Conservation (phyloP, 2,797 vertebrate species). For the Discoglossus pictus region DNA sequence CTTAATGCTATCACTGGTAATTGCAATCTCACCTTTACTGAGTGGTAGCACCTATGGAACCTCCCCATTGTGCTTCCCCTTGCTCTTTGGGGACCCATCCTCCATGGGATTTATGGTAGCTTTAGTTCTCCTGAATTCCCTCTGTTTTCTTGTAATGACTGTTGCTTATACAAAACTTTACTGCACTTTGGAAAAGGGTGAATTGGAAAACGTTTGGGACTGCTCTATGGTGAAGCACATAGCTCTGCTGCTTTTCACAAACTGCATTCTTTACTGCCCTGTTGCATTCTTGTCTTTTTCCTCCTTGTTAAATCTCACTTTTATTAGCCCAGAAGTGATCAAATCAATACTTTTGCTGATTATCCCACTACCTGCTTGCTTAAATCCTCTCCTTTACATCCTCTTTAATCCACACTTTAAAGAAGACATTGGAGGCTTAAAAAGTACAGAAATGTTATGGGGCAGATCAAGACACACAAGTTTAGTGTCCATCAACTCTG, state of each 20-base stretch:
- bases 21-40: conserved; percentile 78
- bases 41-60: conserved; percentile 69
- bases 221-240: conserved; percentile 84
- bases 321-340: conserved; percentile 80
- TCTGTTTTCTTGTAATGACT: conserved; percentile 90
- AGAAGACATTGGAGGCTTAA: conserved; percentile 78
- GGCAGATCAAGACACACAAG: conserved; percentile 68
- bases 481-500: conserved; percentile 72
- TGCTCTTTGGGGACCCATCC: conserved; percentile 75
- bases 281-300: conserved; percentile 88
- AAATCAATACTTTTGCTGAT: conserved; percentile 86
- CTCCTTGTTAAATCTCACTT: conserved; percentile 79
- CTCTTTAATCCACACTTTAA: conserved; percentile 88
- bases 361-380: conserved; percentile 83
- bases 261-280: conserved; percentile 89
- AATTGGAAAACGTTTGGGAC: conserved; percentile 75
- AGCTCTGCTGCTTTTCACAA: conserved; percentile 86
- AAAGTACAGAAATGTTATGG: conserved; percentile 67
- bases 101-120: conserved; percentile 77
- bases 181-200: conserved; percentile 76
- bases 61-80: conserved; percentile 83
- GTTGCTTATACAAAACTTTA: conserved; percentile 84
- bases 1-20: conserved; percentile 71
- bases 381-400: conserved; percentile 91
- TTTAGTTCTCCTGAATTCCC: conserved; percentile 82